Conservation (phyloP, 2,113 vertebrate species). For the Percopsis transmontana region DNA sequence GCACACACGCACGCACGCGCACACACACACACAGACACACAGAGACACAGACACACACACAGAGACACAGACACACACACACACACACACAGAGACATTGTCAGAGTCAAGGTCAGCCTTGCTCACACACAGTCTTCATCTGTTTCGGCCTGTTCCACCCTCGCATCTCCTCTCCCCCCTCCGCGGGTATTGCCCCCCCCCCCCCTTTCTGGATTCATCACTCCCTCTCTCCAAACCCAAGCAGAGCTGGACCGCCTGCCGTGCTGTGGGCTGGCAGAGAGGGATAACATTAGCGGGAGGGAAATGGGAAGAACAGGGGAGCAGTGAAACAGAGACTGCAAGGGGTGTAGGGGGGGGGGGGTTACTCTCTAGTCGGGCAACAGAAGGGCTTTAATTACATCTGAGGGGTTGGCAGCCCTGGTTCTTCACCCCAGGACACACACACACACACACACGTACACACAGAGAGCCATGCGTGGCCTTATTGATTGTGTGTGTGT, state of each 20-base stretch:
- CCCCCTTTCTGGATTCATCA: constrained; percentile 25
- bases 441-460: not conserved
- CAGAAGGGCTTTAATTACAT: constrained; percentile 56
- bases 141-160: constrained; percentile 14
- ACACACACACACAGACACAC: no score
- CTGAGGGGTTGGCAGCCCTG: constrained; percentile 30
- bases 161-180: constrained; percentile 34
- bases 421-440: constrained; percentile 36
- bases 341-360: not conserved
- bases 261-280: constrained; percentile 26
- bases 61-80: not conserved
- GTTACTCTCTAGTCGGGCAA: constrained; percentile 32
- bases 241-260: constrained; percentile 28
- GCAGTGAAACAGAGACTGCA: constrained; percentile 17
- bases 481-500: not conserved
- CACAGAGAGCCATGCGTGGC: constrained; percentile 11
- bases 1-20: not conserved
- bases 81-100: constrained; percentile 11
- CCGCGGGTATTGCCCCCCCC: constrained; percentile 21
- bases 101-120: constrained; percentile 30
- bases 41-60: not conserved
- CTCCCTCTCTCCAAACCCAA: constrained; percentile 35
- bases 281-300: not conserved
- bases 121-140: constrained; percentile 26
- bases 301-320: not conserved